A percentile compares a stretch with the other conserved stretches of the same genome.
Evolutionary conservation across 2,888 invertebrate genomes (phyloP).

Genomic region (Synergus laeviventris): DNA sequence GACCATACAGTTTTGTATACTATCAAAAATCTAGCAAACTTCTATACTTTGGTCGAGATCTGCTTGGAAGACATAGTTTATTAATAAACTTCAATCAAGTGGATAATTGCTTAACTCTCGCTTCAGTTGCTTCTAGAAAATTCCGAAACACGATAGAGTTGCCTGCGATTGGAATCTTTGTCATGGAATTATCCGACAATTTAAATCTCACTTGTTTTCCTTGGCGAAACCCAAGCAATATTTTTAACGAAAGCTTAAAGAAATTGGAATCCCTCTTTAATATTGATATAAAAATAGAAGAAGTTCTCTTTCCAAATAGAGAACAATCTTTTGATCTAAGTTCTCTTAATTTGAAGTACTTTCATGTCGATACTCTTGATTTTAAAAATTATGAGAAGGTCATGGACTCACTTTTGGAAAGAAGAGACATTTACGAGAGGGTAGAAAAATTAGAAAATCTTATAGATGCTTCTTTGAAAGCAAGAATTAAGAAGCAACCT

Average conservation of each 20-base stretch:
- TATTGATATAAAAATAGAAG: conserved; percentile 66
- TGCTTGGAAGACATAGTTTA: conserved; percentile 90
- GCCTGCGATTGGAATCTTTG: conserved; percentile 81
- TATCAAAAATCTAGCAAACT: conserved; percentile 79
- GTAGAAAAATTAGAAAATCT: conserved; percentile 77
- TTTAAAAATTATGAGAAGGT: conserved; percentile 69
- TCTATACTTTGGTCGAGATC: conserved; percentile 91
- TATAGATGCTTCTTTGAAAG: conserved; percentile 80
- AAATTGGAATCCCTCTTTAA: conserved; percentile 69
- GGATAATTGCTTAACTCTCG: conserved; percentile 57
- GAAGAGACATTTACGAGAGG: conserved; percentile 73
- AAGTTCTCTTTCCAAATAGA: conserved; percentile 27
- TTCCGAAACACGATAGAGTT: conserved; percentile 79
- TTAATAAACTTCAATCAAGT: conserved; percentile 79
- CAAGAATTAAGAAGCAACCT: conserved; percentile 81
- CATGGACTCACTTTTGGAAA: conserved; percentile 75
- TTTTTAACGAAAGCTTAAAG: conserved; percentile 69
- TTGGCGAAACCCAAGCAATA: conserved; percentile 72
- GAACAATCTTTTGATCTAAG: conserved; percentile 38
- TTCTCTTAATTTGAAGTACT: conserved; percentile 55
- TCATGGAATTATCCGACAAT: conserved; percentile 75
- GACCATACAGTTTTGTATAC: conserved; percentile 91
- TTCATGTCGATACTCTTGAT: conserved; percentile 57
- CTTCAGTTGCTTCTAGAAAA: conserved; percentile 74
- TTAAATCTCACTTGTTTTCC: conserved; percentile 74